Evolutionary conservation across 2,888 invertebrate species (phyloP).

Genomic region (Tiliacea aurago): DNA sequence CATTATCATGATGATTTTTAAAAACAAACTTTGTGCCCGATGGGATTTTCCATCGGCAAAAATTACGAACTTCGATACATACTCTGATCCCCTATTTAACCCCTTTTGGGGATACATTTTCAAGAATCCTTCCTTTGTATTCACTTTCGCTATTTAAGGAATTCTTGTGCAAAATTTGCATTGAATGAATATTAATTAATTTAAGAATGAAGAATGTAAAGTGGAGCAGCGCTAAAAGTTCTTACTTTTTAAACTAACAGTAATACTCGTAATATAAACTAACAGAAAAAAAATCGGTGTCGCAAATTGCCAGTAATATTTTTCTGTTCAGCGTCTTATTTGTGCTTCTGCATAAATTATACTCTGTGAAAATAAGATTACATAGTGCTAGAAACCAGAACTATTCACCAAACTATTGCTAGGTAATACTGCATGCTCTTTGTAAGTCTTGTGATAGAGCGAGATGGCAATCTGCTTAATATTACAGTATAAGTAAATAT

Average conservation of each 20-base stretch:
- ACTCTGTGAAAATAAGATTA: constrained; percentile 23
- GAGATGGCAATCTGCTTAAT: constrained; percentile 8
- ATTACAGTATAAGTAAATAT: not conserved
- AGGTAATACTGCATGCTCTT: constrained; percentile 21
- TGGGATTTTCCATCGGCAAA: too few species aligned
- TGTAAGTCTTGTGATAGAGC: constrained; percentile 18
- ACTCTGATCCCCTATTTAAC: not conserved
- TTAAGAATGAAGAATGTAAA: not conserved
- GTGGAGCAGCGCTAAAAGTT: not conserved
- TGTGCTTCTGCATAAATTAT: constrained; percentile 14
- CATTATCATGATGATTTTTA: too few species aligned
- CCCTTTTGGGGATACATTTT: not conserved
- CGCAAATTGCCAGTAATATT: constrained; percentile 3
- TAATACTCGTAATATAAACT: not conserved
- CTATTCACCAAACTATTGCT: constrained; percentile 14
- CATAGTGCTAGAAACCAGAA: constrained; percentile 25
- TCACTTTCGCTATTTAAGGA: not conserved
- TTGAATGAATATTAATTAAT: not conserved
- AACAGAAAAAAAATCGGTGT: not conserved
- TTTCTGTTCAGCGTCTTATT: not conserved
- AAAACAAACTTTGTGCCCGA: too few species aligned
- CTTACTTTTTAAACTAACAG: not conserved
- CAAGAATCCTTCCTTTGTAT: not conserved
- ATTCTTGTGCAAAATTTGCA: not conserved
- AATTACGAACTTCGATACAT: too few species aligned